These are phyloP conservation scores for Nomada lathburiana DNA, from an alignment of 2,888 invertebrate genomes.

Conservation along the genomic window DNA sequence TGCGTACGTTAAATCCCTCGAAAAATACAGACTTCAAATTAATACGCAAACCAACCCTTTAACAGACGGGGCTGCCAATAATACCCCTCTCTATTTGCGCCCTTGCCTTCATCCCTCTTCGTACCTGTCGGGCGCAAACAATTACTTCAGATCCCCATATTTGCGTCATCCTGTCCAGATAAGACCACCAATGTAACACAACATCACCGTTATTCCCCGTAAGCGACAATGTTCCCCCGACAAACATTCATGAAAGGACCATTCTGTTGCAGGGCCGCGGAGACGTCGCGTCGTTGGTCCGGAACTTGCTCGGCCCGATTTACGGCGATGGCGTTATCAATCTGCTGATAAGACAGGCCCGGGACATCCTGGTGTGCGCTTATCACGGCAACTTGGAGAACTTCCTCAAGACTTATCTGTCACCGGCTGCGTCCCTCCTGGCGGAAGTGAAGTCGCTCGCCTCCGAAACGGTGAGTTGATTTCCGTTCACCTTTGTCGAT, in stretches of 20 bases:
- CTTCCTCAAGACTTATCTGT: slow-evolving; percentile 88
- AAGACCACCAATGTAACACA: not conserved
- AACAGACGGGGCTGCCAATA: no score
- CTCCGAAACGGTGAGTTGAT: slow-evolving; percentile 78
- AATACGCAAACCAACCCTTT: no score
- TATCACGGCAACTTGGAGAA: slow-evolving; percentile 88
- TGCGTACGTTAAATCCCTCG: no score
- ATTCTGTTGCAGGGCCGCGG: slow-evolving; percentile 69
- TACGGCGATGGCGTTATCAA: slow-evolving; percentile 87
- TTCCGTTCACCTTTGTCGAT: not conserved
- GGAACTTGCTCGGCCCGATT: slow-evolving; percentile 87
- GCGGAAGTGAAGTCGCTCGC: slow-evolving; percentile 84
- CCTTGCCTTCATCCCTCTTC: not conserved
- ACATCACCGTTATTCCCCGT: not conserved
- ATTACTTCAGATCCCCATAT: not conserved
- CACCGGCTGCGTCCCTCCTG: slow-evolving; percentile 87
- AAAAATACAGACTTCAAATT: no score
- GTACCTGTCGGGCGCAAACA: not conserved
- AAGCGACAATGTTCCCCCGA: not conserved
- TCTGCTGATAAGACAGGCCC: slow-evolving; percentile 89
- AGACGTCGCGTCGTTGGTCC: slow-evolving; percentile 85
- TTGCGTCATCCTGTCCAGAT: not conserved
- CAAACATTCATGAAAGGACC: slow-evolving; percentile 27
- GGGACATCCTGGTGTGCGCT: slow-evolving; percentile 88
- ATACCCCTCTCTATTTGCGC: no score